Evolutionary conservation across 1,140 invertebrate genomes (phyloP), one percentile per base, ranked within the genome.

Genomic region (Mizuhopecten yessoensis): DNA sequence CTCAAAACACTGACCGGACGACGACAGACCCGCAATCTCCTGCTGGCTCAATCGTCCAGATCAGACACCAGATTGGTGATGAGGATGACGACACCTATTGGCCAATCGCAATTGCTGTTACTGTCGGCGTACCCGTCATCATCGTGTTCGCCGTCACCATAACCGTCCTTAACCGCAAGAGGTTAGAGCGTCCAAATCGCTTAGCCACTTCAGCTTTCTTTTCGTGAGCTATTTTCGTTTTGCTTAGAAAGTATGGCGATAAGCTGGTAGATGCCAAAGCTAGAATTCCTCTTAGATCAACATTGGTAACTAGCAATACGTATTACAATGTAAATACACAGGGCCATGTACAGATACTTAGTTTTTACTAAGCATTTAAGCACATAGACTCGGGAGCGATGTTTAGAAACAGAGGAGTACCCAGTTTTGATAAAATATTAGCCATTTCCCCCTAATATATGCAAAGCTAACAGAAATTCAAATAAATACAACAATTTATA

Each of bases 101-200:
- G 91, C 91, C 91, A 29, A 87, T 90, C 29, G 91, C 87, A 13
- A 88, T 91, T 17, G 88, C 86, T 5, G 33, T 91, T 29, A 86
- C 88, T 0, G 45, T 91, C 34, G 91, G 91, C 33, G 49, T 91
- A 75, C 91, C 91, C 0, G 29, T 89, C 33, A 89, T 91, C 3
- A 91, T 91, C 87, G 57, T 91, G 23, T 89, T 91, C 33, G 91
- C 42, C 20, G 91, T 91, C 20, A 89, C 91, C 36, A 91, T 91
- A 33, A 75, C 45, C 34, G 91, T 89, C 34, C 87, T 91, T 29
- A 88, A 91, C 86, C 36, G 42, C 33, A 91, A 90, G 86, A 91
- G 91, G 91, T 91, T 91, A 91, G 91, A 45, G 34, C 86, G 89
- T 29, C 29, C 33, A 34, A 17, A 36, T 87, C 86, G 34, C 29